Evolutionary conservation across 2,797 vertebrate genomes (phyloP).

Genomic region (Gadopsis marmoratus): DNA sequence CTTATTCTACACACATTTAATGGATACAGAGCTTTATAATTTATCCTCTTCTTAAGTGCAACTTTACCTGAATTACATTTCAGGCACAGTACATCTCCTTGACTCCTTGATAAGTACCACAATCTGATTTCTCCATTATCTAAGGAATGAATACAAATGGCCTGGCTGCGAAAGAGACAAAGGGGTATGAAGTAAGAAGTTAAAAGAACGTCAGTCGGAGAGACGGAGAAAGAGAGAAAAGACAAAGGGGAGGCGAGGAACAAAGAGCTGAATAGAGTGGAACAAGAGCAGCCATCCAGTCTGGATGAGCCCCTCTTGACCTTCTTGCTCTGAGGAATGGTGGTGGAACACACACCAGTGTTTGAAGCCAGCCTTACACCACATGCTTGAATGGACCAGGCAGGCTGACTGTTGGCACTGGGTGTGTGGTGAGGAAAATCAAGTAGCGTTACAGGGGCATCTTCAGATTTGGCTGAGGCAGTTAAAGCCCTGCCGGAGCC

Average conservation of each 20-base stretch:
- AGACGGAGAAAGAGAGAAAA: slow-evolving; percentile 9
- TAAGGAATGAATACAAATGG: slow-evolving; percentile 60
- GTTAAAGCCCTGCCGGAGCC: slow-evolving; percentile 48
- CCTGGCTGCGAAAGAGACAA: slow-evolving; percentile 35
- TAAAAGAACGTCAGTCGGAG: slow-evolving; percentile 36
- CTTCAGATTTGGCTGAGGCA: slow-evolving; percentile 54
- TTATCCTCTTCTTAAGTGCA: slow-evolving; percentile 57
- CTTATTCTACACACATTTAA: slow-evolving; percentile 53
- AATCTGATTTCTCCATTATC: slow-evolving; percentile 60
- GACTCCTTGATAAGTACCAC: slow-evolving; percentile 52
- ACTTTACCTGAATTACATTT: slow-evolving; percentile 68
- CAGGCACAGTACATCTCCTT: slow-evolving; percentile 38
- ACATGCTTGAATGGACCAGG: slow-evolving; percentile 50
- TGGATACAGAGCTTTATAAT: slow-evolving; percentile 58
- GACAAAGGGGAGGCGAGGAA: slow-evolving; percentile 39
- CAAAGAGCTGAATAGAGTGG: slow-evolving; percentile 45
- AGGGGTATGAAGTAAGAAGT: slow-evolving; percentile 39
- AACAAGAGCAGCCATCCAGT: slow-evolving; percentile 44
- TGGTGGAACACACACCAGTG: slow-evolving; percentile 42
- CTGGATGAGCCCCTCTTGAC: slow-evolving; percentile 66
- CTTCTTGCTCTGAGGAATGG: slow-evolving; percentile 54
- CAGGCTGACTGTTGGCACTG: slow-evolving; percentile 39
- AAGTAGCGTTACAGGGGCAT: slow-evolving; percentile 53
- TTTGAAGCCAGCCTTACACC: slow-evolving; percentile 60
- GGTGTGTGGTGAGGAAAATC: slow-evolving; percentile 23